A percentile compares a stretch with the other conserved stretches of the same genome.
Conservation (phyloP, 2,113 vertebrate genomes). For the Peromyscus californicus region DNA sequence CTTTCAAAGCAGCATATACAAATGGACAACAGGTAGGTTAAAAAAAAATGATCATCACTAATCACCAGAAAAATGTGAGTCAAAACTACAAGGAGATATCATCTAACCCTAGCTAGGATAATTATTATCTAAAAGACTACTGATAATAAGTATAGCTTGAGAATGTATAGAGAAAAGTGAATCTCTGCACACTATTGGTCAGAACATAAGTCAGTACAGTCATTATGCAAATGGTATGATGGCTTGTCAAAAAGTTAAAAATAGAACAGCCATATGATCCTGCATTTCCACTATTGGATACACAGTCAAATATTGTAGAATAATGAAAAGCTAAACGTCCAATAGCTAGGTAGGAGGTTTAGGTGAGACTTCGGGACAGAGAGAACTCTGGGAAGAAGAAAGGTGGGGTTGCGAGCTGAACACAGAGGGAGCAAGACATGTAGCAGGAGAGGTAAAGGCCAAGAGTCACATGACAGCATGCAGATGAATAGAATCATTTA, state of each 20-base stretch:
- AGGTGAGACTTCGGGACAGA: not conserved
- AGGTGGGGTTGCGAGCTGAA: not conserved
- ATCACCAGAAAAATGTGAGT: not conserved
- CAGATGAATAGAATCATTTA: not conserved
- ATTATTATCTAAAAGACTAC: not conserved
- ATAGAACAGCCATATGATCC: not conserved
- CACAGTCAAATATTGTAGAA: not conserved
- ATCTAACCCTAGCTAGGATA: not conserved
- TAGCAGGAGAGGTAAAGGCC: not conserved
- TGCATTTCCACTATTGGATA: not conserved
- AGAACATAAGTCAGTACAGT: not conserved
- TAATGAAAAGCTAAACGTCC: not conserved
- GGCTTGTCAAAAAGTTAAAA: not conserved
- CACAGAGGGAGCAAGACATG: not conserved
- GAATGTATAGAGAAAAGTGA: not conserved
- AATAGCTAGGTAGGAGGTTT: not conserved
- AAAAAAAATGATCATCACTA: not conserved
- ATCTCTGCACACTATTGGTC: not conserved
- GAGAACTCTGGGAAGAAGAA: not conserved
- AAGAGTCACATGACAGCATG: not conserved
- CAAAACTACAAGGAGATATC: not conserved
- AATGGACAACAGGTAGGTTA: not conserved
- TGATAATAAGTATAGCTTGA: not conserved
- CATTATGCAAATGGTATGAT: not conserved
- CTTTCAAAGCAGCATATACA: not conserved